A percentile compares a stretch with the other conserved stretches of the same genome.
Evolutionary conservation across 2,113 vertebrate species (phyloP).

Genomic region (Solenodon paradoxus): DNA sequence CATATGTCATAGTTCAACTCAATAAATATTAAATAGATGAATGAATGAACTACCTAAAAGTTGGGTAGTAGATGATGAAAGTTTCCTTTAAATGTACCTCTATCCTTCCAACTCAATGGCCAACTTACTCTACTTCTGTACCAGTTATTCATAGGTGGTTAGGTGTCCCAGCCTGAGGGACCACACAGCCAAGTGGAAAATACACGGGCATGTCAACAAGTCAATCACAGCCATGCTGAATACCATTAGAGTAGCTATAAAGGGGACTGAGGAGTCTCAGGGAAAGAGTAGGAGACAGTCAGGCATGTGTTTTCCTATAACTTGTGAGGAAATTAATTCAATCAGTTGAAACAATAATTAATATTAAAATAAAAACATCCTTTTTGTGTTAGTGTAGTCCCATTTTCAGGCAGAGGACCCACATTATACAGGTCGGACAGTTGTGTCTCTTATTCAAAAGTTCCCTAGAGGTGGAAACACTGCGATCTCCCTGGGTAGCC

Average conservation of each 20-base stretch:
- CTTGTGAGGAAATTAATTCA: conserved; percentile 21
- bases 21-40: conserved; percentile 11
- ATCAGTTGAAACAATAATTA: background rate
- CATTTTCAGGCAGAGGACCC: background rate
- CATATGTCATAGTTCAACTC: background rate
- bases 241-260: background rate
- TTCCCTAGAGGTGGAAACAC: conserved; percentile 28
- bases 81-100: background rate
- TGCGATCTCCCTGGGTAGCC: background rate
- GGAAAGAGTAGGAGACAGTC: background rate
- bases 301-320: background rate
- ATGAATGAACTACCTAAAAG: background rate
- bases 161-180: background rate
- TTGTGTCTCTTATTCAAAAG: conserved; percentile 17
- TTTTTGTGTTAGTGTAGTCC: background rate
- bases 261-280: background rate
- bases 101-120: background rate
- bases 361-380: background rate
- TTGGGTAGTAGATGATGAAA: background rate
- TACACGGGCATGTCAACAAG: background rate
- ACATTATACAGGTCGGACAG: background rate
- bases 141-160: background rate
- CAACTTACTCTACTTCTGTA: background rate
- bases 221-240: background rate
- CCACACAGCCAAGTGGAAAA: too few relatives aligned